These are phyloP conservation scores for Lophura swinhoii DNA, from an alignment of 2,797 vertebrate species.

Conservation along the genomic window DNA sequence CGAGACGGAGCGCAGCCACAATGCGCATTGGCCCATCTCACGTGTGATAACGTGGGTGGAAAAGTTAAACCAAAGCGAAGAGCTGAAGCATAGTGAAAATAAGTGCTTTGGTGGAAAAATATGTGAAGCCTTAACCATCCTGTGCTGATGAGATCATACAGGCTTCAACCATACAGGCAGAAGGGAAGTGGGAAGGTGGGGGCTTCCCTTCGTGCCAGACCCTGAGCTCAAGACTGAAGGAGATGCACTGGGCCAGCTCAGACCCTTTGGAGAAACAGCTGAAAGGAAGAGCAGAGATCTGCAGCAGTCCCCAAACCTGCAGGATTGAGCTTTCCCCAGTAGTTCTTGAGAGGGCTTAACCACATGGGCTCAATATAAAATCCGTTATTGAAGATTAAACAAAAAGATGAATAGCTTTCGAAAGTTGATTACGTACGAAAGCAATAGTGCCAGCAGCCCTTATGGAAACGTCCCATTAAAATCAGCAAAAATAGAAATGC, in stretches of 20 bases:
- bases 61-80: background rate
- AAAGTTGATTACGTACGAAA: constrained; percentile 1
- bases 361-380: background rate
- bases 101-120: background rate
- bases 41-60: background rate
- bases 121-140: background rate
- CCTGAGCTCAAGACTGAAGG: background rate
- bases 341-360: background rate
- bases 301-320: background rate
- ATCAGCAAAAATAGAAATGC: constrained; percentile 35
- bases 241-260: background rate
- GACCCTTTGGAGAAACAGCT: background rate
- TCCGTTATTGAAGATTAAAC: background rate
- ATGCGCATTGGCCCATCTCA: background rate
- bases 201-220: background rate
- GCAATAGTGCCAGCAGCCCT: background rate
- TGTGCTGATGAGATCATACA: background rate
- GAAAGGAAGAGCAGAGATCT: background rate
- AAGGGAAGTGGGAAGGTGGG: constrained; percentile 7
- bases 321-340: background rate
- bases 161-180: background rate
- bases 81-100: background rate
- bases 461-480: constrained; percentile 42
- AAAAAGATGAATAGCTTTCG: constrained; percentile 18
- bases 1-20: background rate